phyloP scores from a whole-genome alignment of 2,888 invertebrate genomes.

The Dryococelus australis region DNA sequence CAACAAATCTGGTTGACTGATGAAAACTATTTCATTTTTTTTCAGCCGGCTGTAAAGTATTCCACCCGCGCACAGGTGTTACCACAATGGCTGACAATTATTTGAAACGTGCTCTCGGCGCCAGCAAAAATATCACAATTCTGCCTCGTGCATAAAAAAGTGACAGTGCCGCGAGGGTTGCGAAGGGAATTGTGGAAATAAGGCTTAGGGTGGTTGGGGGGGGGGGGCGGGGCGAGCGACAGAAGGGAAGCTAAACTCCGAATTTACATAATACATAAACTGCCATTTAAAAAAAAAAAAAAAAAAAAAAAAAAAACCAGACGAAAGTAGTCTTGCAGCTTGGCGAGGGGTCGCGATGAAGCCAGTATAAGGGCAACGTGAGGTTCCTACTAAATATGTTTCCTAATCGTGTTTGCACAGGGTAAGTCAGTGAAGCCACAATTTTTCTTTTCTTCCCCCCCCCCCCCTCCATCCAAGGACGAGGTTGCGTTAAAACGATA shows the following conservation, averaged over 20 bases:
- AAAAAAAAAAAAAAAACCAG: neutral
- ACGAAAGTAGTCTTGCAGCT: neutral
- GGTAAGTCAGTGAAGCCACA: neutral
- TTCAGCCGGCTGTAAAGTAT: neutral
- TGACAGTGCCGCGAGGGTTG: neutral
- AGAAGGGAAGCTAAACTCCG: neutral
- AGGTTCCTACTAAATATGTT: neutral
- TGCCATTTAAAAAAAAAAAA: neutral
- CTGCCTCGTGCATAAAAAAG: neutral
- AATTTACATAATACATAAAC: slow-evolving; percentile 16
- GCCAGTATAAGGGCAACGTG: neutral
- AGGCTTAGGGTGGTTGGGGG: neutral
- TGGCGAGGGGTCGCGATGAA: neutral
- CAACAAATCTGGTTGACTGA: neutral
- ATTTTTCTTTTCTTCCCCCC: too few relatives aligned
- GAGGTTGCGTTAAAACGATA: too few relatives aligned
- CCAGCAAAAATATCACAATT: neutral
- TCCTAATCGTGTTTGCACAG: neutral
- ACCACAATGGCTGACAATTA: neutral
- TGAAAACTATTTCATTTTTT: neutral
- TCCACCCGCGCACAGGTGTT: neutral
- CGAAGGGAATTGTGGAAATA: neutral
- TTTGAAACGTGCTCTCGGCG: neutral
- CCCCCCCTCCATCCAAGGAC: too few relatives aligned
- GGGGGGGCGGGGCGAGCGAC: neutral